Evolutionary conservation across 2,888 invertebrate species (phyloP).

Genomic region (Nymphalis c-album): DNA sequence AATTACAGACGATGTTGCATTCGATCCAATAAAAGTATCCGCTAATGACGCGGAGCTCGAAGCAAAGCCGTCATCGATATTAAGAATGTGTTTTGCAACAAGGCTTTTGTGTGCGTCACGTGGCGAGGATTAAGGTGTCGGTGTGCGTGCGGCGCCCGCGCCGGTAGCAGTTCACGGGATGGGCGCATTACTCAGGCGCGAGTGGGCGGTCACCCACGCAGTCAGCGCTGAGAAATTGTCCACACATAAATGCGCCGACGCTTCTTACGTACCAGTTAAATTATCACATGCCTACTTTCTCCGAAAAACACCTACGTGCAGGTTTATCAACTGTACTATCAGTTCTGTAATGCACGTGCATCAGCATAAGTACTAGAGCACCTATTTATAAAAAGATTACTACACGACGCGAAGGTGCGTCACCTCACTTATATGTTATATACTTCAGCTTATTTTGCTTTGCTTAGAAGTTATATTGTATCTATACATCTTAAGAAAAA

Average conservation of each 20-base stretch:
- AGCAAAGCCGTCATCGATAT: constrained; percentile 27
- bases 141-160: constrained; percentile 7
- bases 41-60: constrained; percentile 26
- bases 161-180: constrained; percentile 30
- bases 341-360: constrained; percentile 6
- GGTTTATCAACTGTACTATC: constrained; percentile 29
- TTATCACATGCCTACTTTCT: constrained; percentile 53
- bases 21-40: constrained; percentile 30
- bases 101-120: constrained; percentile 24
- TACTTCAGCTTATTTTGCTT: background rate
- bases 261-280: constrained; percentile 45
- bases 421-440: background rate
- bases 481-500: background rate
- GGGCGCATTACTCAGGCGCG: constrained; percentile 32
- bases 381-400: background rate
- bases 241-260: constrained; percentile 48
- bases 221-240: constrained; percentile 52
- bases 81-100: constrained; percentile 39
- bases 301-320: constrained; percentile 52
- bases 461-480: background rate
- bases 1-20: constrained; percentile 44
- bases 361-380: constrained; percentile 5
- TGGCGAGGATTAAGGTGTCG: constrained; percentile 6
- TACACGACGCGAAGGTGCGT: background rate
- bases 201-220: constrained; percentile 54